These are phyloP conservation scores for Drosophila phalerata DNA, from an alignment of 2,888 invertebrate genomes.

Conservation along the genomic window DNA sequence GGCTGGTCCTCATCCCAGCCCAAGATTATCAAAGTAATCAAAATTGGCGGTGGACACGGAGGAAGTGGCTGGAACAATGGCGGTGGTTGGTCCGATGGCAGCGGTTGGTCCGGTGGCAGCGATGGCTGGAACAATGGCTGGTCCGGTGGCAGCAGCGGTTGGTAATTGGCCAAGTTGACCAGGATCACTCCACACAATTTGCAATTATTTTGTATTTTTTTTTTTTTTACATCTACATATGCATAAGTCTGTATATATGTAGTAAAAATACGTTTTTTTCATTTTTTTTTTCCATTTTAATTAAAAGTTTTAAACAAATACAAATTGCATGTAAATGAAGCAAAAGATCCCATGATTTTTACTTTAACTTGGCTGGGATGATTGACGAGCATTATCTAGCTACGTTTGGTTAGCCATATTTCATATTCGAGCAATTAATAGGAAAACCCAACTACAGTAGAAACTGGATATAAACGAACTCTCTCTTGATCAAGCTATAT, in stretches of 20 bases:
- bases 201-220: slow-evolving; percentile 15
- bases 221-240: neutral
- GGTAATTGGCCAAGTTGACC: slow-evolving; percentile 44
- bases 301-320: slow-evolving; percentile 33
- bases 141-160: slow-evolving; percentile 15
- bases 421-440: slow-evolving; percentile 43
- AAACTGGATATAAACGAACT: neutral
- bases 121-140: slow-evolving; percentile 37
- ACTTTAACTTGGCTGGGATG: slow-evolving; percentile 12
- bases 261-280: slow-evolving; percentile 18
- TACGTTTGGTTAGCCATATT: slow-evolving; percentile 37
- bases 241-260: slow-evolving; percentile 7
- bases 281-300: slow-evolving; percentile 21
- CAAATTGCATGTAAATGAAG: slow-evolving; percentile 44
- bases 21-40: slow-evolving; percentile 60
- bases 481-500: neutral
- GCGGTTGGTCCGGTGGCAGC: slow-evolving; percentile 26
- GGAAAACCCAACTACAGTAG: slow-evolving; percentile 3
- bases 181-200: neutral
- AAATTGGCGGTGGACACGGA: slow-evolving; percentile 38
- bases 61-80: slow-evolving; percentile 38
- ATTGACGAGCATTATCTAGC: slow-evolving; percentile 41
- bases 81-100: slow-evolving; percentile 30
- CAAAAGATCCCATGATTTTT: slow-evolving; percentile 36
- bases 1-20: slow-evolving; percentile 62